These are phyloP conservation scores for Penaeus chinensis DNA, from an alignment of 1,140 invertebrate genomes.

Conservation along the genomic window DNA sequence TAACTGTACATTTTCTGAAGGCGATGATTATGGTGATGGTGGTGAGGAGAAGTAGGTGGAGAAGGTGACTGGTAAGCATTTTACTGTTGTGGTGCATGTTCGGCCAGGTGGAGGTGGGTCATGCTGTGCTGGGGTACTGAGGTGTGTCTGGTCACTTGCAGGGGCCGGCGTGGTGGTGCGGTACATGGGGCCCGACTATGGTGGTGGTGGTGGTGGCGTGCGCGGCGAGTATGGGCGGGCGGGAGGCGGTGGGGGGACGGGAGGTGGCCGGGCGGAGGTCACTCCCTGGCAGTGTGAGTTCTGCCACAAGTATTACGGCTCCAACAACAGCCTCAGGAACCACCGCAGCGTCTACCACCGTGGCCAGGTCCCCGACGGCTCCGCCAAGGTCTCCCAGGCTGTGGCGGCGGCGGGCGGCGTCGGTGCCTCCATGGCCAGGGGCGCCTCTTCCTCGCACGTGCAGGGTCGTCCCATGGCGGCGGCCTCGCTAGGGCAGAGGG, in stretches of 20 bases:
- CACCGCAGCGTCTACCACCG: slow-evolving; percentile 88
- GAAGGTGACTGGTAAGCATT: slow-evolving; percentile 17
- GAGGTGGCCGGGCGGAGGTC: slow-evolving; percentile 14
- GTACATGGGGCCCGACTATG: slow-evolving; percentile 28
- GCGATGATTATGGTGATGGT: background rate
- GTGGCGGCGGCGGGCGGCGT: background rate
- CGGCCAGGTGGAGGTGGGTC: slow-evolving; percentile 9
- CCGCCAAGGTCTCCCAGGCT: background rate
- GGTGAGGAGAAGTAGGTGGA: background rate
- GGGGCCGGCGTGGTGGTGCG: slow-evolving; percentile 44
- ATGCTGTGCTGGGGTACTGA: slow-evolving; percentile 22
- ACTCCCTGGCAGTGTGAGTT: slow-evolving; percentile 77
- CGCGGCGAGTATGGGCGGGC: slow-evolving; percentile 20
- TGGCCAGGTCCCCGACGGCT: slow-evolving; percentile 18
- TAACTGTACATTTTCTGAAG: background rate
- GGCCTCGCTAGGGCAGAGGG: background rate
- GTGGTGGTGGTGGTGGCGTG: slow-evolving; percentile 29
- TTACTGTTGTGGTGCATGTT: slow-evolving; percentile 27
- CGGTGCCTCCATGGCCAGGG: background rate
- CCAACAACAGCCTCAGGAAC: slow-evolving; percentile 85
- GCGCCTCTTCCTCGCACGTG: background rate
- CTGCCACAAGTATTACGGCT: slow-evolving; percentile 88
- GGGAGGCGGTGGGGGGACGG: slow-evolving; percentile 2
- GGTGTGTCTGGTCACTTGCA: slow-evolving; percentile 59
- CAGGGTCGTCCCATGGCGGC: slow-evolving; percentile 4